Conservation (phyloP, 2,797 vertebrate species). For the Meriones psammophilus region DNA sequence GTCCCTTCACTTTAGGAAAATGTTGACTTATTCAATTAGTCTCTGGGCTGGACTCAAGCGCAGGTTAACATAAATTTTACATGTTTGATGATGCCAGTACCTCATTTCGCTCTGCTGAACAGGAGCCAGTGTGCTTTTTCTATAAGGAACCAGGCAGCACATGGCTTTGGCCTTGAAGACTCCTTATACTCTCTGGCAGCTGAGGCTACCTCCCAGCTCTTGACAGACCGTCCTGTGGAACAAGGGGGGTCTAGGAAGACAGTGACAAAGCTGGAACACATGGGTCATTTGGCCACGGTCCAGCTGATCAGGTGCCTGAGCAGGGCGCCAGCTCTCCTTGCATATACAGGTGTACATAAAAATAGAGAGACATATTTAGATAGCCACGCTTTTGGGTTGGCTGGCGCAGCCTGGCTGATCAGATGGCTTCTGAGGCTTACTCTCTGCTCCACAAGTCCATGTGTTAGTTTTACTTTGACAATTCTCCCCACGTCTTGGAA, state of each 20-base stretch:
- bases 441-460: not conserved
- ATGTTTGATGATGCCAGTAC: not conserved
- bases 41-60: not conserved
- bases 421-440: not conserved
- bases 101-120: not conserved
- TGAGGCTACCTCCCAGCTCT: not conserved
- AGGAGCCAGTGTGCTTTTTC: not conserved
- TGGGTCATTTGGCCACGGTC: not conserved
- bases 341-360: not conserved
- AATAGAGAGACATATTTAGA: not conserved
- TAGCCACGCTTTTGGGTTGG: not conserved
- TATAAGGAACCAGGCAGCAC: not conserved
- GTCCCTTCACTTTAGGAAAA: not conserved
- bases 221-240: not conserved
- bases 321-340: not conserved
- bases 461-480: not conserved
- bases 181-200: not conserved
- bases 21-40: not conserved
- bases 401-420: constrained; percentile 12
- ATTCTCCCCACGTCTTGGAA: not conserved
- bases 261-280: not conserved
- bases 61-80: not conserved
- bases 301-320: not conserved
- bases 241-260: too few species aligned
- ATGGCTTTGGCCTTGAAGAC: not conserved